Evolutionary conservation across 2,888 invertebrate species (phyloP).

Genomic region (Cosmopolites sordidus): DNA sequence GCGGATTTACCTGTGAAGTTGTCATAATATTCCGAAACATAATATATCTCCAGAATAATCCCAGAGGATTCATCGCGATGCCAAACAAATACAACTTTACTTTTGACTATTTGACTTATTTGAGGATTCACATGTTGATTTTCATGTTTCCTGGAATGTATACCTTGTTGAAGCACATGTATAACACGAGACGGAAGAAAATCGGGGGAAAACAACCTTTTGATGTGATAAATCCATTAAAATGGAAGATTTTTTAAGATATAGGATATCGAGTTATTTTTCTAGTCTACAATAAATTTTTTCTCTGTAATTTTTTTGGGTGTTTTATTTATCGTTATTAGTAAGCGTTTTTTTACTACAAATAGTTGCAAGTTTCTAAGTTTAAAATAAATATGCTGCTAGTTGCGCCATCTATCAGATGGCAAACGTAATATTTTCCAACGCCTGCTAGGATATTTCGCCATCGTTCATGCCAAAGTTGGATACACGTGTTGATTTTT

Average conservation of each 20-base stretch:
- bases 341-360: too few relatives aligned
- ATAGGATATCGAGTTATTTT: too few relatives aligned
- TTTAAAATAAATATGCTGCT: too few relatives aligned
- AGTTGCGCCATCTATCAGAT: too few relatives aligned
- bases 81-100: slow-evolving; percentile 84
- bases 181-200: slow-evolving; percentile 65
- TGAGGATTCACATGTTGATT: slow-evolving; percentile 73
- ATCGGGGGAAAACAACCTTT: slow-evolving; percentile 45
- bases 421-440: too few relatives aligned
- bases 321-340: too few relatives aligned
- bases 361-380: too few relatives aligned
- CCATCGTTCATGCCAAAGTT: too few relatives aligned
- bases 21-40: slow-evolving; percentile 77
- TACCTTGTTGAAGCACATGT: slow-evolving; percentile 81
- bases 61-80: slow-evolving; percentile 66
- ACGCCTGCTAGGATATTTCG: too few relatives aligned
- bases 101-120: slow-evolving; percentile 77
- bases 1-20: slow-evolving; percentile 85
- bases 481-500: too few relatives aligned
- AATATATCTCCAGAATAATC: slow-evolving; percentile 84
- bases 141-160: slow-evolving; percentile 73
- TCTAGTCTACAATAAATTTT: too few relatives aligned
- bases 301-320: too few relatives aligned
- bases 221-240: slow-evolving; percentile 9
- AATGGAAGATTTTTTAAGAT: not conserved